Conservation (phyloP, 2,113 vertebrate species). For the Tor tambroides region DNA sequence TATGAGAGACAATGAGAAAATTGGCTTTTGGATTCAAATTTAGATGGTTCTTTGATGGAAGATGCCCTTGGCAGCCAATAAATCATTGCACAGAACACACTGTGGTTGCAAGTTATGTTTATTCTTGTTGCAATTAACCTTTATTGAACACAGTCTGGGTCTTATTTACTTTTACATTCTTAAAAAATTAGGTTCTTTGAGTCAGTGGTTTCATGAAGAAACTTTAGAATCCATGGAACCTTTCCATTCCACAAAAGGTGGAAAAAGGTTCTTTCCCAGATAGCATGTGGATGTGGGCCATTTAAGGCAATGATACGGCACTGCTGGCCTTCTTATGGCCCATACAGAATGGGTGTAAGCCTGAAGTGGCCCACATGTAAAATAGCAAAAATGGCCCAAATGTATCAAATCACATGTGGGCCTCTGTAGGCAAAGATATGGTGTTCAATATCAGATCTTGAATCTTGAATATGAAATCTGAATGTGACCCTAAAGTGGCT, state of each 20-base stretch:
- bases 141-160: background rate
- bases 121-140: background rate
- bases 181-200: background rate
- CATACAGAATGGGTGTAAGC: too few relatives aligned
- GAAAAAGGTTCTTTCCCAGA: background rate
- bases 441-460: too few relatives aligned
- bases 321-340: too few relatives aligned
- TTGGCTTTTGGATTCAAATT: background rate
- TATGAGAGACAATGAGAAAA: background rate
- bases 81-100: background rate
- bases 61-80: background rate
- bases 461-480: too few relatives aligned
- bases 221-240: background rate
- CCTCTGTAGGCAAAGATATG: too few relatives aligned
- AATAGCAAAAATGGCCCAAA: too few relatives aligned
- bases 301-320: too few relatives aligned
- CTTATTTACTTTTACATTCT: background rate
- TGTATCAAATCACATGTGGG: too few relatives aligned
- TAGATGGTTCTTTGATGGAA: background rate
- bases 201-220: background rate
- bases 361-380: too few relatives aligned
- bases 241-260: background rate
- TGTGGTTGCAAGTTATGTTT: background rate
- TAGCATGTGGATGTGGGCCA: too few relatives aligned
- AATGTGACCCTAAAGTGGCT: too few relatives aligned